phyloP scores from a whole-genome alignment of 2,113 vertebrate genomes.

The Marcusenius ussheri region DNA sequence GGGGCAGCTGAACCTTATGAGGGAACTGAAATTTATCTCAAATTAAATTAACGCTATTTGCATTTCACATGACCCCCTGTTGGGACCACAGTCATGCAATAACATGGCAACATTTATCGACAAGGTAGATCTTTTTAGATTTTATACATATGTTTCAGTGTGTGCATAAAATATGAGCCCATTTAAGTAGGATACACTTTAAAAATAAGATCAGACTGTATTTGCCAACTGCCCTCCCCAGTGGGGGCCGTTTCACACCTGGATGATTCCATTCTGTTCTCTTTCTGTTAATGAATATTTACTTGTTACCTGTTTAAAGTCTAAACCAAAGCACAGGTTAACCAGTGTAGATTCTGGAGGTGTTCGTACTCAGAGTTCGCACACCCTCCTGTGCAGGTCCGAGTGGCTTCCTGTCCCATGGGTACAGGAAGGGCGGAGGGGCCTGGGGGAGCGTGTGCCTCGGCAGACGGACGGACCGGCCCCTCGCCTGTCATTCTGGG shows the following conservation, averaged over 20 bases:
- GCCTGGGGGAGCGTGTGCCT: no score
- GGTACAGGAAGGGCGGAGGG: no score
- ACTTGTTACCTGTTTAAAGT: constrained; percentile 46
- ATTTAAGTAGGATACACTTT: neutral
- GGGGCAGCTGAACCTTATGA: neutral
- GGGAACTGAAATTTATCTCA: neutral
- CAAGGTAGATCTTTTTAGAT: neutral
- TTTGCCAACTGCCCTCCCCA: neutral
- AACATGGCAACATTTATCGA: neutral
- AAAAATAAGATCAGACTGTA: neutral
- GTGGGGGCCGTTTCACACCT: constrained; percentile 36
- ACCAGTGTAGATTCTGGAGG: constrained; percentile 30
- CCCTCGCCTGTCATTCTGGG: no score
- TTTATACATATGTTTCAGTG: neutral
- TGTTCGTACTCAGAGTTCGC: neutral
- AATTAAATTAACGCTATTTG: neutral
- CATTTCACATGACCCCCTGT: neutral
- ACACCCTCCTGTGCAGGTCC: neutral
- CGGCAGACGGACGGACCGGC: no score
- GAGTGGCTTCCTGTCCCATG: neutral
- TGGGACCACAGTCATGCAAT: neutral
- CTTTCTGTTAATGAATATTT: constrained; percentile 47
- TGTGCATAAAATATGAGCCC: neutral
- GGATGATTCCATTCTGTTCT: constrained; percentile 25
- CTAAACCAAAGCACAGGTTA: constrained; percentile 20